Evolutionary conservation across 1,140 invertebrate genomes (phyloP).

Genomic region (Cotesia glomerata): DNA sequence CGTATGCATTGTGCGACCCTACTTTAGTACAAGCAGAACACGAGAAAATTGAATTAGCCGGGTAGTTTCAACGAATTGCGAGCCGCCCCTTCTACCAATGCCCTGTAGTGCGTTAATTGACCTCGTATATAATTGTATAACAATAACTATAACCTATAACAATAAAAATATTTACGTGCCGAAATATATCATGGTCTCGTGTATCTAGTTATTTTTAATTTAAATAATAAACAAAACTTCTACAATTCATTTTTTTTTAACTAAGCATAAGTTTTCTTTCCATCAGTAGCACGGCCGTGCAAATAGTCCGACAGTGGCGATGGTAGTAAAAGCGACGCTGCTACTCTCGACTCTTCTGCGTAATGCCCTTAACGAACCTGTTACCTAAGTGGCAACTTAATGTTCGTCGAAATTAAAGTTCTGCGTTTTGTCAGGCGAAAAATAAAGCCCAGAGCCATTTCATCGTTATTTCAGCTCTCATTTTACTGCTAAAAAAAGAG

Average conservation of each 20-base stretch:
- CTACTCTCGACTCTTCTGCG: not conserved
- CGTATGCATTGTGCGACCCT: too few species aligned
- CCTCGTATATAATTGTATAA: not conserved
- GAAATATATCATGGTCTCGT: not conserved
- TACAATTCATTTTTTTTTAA: not conserved
- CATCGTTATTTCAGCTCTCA: not conserved
- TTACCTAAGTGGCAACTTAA: slow-evolving; percentile 9
- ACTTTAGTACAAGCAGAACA: too few species aligned
- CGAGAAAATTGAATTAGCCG: not conserved
- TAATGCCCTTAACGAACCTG: slow-evolving; percentile 5
- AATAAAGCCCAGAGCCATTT: not conserved
- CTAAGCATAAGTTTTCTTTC: not conserved
- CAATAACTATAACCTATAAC: too few species aligned
- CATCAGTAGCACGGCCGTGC: not conserved
- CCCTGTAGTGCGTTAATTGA: not conserved
- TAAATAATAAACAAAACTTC: not conserved
- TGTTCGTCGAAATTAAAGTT: slow-evolving; percentile 6
- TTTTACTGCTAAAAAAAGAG: not conserved
- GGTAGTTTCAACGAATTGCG: not conserved
- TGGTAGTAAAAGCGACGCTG: too few species aligned
- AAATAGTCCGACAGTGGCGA: not conserved
- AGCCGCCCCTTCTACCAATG: not conserved
- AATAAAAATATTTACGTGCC: not conserved
- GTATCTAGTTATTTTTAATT: not conserved
- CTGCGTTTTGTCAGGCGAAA: not conserved